Base-by-base conservation (phyloP, 2,888 invertebrate species). In the Gisinianus flammeolus region DNA sequence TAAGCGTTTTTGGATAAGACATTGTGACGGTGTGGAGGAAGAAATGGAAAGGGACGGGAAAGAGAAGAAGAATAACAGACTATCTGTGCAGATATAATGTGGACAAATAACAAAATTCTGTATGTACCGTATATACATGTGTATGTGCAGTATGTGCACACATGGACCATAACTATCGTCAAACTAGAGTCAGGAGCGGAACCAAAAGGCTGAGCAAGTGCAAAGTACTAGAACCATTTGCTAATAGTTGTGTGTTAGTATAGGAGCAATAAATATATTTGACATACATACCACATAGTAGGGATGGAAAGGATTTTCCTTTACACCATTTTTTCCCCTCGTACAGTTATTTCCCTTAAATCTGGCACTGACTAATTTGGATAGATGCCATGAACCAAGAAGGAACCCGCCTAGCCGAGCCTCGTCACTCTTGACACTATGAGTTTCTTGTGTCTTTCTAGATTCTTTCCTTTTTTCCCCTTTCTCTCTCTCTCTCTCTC, bases 1-100 rank as follows among this genome's bases (percentile, higher is more conserved):
- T 62, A 62, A 62, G 62, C 62, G 62, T 62, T 62, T 26, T 62
- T 26, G 62, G 62, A 62, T 62, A 62, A 62, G 62, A 28, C 62
- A 26, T 62, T 24, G 26, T 62, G 62, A 62, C 22, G 26, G 62
- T 26, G 2, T 12, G 26, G 28, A 62, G 62, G 26, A 10, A 6
- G 22, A 22, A 2, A n/a, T 10, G 58, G 2, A 22, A 3, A 58
- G 16, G 22, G 58, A 24, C 2, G 24, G 22, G 22, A 44, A 24
- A 4, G 28, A 28, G 28, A 26, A 4, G 28, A 16, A 62, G 28
- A 26, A 62, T 24, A 12, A 62, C 62, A 28, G 62, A 26, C 26
- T 62, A 26, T 62, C 24, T 8, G 62, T 58, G 58, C 12, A 44
- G 44, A 44, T 44, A 44, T 16, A 44, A 44, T 12, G 19, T 44